Conservation (phyloP, 2,797 vertebrate genomes). For the Manis javanica region DNA sequence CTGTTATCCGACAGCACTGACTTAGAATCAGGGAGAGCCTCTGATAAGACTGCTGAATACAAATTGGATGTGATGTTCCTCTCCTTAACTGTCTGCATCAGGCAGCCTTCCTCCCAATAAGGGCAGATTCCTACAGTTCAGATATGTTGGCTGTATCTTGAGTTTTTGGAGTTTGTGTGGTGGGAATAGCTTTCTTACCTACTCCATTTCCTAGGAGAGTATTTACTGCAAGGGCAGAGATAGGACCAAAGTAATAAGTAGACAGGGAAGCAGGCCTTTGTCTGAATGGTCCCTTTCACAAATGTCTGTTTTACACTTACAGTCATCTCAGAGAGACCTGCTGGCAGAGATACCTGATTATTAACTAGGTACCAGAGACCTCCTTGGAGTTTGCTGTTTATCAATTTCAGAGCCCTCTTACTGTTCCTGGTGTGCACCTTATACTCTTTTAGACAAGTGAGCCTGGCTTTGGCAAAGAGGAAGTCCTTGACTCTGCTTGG, state of each 20-base stretch:
- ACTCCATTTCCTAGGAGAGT: background rate
- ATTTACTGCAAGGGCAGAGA: background rate
- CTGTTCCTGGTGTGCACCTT: background rate
- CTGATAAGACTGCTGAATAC: background rate
- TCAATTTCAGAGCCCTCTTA: background rate
- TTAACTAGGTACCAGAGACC: background rate
- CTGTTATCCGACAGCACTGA: background rate
- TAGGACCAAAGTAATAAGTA: background rate
- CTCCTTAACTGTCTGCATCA: background rate
- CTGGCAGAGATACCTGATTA: background rate
- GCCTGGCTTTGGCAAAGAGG: constrained; percentile 42
- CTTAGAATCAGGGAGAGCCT: background rate
- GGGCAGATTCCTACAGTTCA: background rate
- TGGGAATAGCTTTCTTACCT: background rate
- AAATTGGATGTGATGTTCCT: background rate
- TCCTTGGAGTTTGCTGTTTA: background rate
- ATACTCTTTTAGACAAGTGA: background rate
- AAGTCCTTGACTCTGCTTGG: background rate
- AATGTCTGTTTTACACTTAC: background rate
- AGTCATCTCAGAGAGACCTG: background rate
- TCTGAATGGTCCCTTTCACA: background rate
- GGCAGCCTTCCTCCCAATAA: background rate
- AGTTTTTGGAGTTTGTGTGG: background rate
- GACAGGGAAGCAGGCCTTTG: background rate
- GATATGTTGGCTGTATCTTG: background rate